Base-by-base conservation (phyloP, 2,888 invertebrate species). In the Apodemia duryi region DNA sequence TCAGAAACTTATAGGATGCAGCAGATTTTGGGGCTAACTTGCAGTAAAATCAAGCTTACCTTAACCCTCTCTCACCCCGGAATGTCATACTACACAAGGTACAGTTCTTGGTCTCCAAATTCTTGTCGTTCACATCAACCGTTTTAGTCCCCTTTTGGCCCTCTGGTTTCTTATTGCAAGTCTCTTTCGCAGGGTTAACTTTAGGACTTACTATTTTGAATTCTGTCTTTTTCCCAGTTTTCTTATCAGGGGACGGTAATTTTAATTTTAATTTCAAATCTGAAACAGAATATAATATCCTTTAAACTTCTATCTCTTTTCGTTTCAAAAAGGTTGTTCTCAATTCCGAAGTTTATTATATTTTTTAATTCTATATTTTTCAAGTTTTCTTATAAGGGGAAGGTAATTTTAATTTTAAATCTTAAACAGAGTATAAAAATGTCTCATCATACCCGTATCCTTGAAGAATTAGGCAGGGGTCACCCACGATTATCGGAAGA, bases 51-150 rank as follows among this genome's bases (percentile, higher is more conserved):
- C 32, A 54, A 65, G 65, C 70, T 69, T 71, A 89, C 91, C 87
- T 86, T 51, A 91, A 68, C 0, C 90, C 88, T 62, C 88, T 75
- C 10, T 86, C 88, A 1, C 88, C 87, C 2, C 82, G 76, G 68
- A 88, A 91, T 0, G 80, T 77, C 52, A 83, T 70, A 68, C 77
- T 85, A 71, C 91, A 91, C 67, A 84, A 64, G 0, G 68, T 71
- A 65, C 91, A 91, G 21, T 77, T 84, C 75, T 75, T 75, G 6
- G 46, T 11, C 13, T 80, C 80, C 38, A 7, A 69, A 41, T 29
- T 63, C 6, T 77, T 78, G 0, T 78, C 77, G n/a, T 62, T 65
- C 13, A n/a, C 10, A 6, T 71, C 71, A 28, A 67, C 68, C 32
- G 62, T 66, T 32, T 65, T 65, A n/a, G 63, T 38, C 10, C 68